These are phyloP conservation scores for Pharmacophagus antenor DNA, from an alignment of 2,888 invertebrate species.

Conservation along the genomic window DNA sequence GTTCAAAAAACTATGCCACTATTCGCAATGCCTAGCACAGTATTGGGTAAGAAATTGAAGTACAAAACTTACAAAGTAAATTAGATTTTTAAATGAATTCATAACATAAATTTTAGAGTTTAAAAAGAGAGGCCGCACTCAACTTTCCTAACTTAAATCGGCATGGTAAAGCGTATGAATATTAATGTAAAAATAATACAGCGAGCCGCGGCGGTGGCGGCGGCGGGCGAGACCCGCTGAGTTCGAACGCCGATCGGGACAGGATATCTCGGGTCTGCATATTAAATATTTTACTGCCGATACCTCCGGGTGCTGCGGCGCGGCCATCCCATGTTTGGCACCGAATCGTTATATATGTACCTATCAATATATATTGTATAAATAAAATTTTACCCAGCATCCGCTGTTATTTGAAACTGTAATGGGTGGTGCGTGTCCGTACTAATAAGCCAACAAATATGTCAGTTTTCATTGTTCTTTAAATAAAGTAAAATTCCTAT, in stretches of 20 bases:
- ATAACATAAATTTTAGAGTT: neutral
- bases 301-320: conserved; percentile 3
- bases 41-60: no score
- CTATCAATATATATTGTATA: neutral
- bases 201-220: neutral
- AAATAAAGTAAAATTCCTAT: no score
- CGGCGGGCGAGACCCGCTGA: conserved; percentile 7
- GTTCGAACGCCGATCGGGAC: conserved; percentile 24
- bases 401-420: neutral
- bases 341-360: conserved; percentile 9
- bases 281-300: conserved; percentile 22
- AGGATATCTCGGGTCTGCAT: conserved; percentile 28
- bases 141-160: conserved; percentile 15
- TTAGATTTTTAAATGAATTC: neutral
- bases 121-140: neutral
- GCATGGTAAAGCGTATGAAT: conserved; percentile 19
- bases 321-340: conserved; percentile 16
- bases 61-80: neutral
- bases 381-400: neutral
- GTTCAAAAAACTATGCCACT: no score
- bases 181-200: conserved; percentile 22
- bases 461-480: no score
- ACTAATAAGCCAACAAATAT: no score
- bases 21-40: no score
- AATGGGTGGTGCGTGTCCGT: no score